Evolutionary conservation across 2,113 vertebrate genomes (phyloP).

Genomic region (Xiphophorus couchianus): DNA sequence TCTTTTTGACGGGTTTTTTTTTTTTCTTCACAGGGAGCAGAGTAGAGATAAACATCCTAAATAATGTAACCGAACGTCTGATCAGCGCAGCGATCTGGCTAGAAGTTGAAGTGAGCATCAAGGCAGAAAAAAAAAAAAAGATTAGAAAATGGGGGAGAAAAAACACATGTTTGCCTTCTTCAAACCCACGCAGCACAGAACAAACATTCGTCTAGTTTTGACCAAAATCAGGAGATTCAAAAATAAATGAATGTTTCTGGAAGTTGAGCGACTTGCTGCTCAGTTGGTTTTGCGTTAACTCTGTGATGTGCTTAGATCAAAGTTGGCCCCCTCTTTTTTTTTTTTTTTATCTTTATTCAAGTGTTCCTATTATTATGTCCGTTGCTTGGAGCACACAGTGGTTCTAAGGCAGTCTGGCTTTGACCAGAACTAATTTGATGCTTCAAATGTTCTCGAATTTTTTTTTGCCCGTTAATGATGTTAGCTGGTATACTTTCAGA

Average conservation of each 20-base stretch:
- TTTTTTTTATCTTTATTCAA: not conserved
- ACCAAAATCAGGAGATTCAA: not conserved
- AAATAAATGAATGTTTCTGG: not conserved
- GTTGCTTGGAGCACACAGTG: conserved; percentile 11
- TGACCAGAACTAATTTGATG: conserved; percentile 27
- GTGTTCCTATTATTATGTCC: conserved; percentile 15
- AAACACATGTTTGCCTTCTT: not conserved
- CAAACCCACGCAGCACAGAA: not conserved
- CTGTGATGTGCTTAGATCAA: conserved; percentile 27
- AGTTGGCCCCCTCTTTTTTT: conserved; percentile 9
- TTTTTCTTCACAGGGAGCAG: not conserved
- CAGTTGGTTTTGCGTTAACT: conserved; percentile 9
- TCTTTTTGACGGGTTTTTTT: no score
- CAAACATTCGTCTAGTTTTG: not conserved
- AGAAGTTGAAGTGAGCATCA: not conserved
- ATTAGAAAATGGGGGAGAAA: no score
- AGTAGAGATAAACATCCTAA: not conserved
- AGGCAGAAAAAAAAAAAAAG: not conserved
- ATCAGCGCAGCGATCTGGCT: not conserved
- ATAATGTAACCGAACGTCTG: conserved; percentile 4
- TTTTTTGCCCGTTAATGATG: conserved; percentile 27
- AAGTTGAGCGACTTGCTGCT: conserved; percentile 11
- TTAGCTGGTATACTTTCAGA: not conserved
- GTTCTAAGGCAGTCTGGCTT: conserved; percentile 34
- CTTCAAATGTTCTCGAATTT: not conserved